Evolutionary conservation across 2,797 vertebrate genomes (phyloP).

Genomic region (Spea hammondii): DNA sequence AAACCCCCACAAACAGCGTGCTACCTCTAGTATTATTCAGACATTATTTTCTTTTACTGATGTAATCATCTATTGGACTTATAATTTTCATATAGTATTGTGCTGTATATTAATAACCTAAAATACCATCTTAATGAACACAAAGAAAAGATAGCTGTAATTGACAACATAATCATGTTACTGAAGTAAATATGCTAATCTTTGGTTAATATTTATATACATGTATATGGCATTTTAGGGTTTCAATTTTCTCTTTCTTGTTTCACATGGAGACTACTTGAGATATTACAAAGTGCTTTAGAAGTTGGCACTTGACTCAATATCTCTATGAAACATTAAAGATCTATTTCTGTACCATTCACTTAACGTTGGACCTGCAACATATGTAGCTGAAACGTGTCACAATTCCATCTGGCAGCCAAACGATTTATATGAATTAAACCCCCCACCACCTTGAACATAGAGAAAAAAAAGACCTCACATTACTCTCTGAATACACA

Average conservation of each 20-base stretch:
- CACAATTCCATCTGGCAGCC: background rate
- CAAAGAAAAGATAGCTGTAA: conserved; percentile 48
- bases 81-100: conserved; percentile 59
- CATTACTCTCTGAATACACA: background rate
- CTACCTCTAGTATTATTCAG: conserved; percentile 92
- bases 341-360: background rate
- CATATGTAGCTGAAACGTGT: background rate
- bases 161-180: conserved; percentile 47
- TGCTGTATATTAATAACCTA: conserved; percentile 64
- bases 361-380: background rate
- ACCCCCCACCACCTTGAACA: background rate
- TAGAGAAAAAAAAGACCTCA: background rate
- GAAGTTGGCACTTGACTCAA: background rate
- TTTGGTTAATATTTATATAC: conserved; percentile 55
- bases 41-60: conserved; percentile 76
- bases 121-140: conserved; percentile 54
- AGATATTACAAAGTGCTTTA: conserved; percentile 14
- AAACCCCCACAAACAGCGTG: conserved; percentile 83
- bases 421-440: background rate
- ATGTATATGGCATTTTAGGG: conserved; percentile 35
- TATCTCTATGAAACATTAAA: background rate
- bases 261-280: conserved; percentile 52
- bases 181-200: conserved; percentile 54
- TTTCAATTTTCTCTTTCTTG: conserved; percentile 50
- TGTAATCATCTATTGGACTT: conserved; percentile 65